Base-by-base conservation (phyloP, 2,797 vertebrate species). In the Sphaeramia orbicularis region DNA sequence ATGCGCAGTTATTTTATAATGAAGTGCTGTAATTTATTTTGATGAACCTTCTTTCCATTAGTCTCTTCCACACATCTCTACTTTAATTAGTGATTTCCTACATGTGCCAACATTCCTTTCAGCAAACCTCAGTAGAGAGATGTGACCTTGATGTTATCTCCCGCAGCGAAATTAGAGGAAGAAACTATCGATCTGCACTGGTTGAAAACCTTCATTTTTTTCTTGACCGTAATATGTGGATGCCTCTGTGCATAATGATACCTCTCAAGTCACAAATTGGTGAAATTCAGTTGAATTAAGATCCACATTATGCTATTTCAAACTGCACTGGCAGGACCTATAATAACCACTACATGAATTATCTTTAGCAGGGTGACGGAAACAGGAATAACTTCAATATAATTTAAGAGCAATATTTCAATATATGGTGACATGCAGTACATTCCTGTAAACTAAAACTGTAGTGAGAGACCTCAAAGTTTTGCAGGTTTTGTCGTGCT, bases 1-100 rank as follows among this genome's bases (percentile, higher is more conserved):
- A 35, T 35, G 32, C 9, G 51, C 30, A 16, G 37, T 16, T 35
- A 10, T 41, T 48, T 49, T 49, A 13, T 47, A 15, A 30, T n/a
- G 19, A 45, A 16, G 4, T 1, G 21, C 41, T 58, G 47, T 16
- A 6, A 55, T 54, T 58, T 11, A 35, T 49, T 9, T 36, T 36
- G 42, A 66, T 21, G 18, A 44, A 73, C 44, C 7, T 49, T 49
- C 52, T 42, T 43, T 12, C 36, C 27, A 48, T 43, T 59, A 43
- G 43, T 32, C 15, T 47, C 18, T 27, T 4, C 11, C n/a, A 0
- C 18, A 10, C 3, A 27, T 11, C 13, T 51, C 43, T 32, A 16
- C 44, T 13, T 55, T 47, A 44, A n/a, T 63, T 57, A 63, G 21
- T 2, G 1, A 11, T 24, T 60, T 24, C 15, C 18, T 13, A 11